Conservation (phyloP, 2,888 invertebrate species). For the Cephalotes varians region DNA sequence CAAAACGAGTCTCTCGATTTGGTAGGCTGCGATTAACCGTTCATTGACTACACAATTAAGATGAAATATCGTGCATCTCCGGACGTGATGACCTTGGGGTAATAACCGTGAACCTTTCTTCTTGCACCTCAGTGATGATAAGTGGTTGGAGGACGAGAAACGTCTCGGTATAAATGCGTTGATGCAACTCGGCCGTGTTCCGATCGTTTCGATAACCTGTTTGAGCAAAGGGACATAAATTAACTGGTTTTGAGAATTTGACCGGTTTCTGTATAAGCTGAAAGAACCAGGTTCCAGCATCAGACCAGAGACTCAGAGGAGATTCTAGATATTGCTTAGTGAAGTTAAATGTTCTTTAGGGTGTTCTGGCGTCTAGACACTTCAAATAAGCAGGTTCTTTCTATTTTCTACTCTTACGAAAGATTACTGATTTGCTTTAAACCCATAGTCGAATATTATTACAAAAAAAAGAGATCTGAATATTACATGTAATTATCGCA, state of each 20-base stretch:
- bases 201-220: slow-evolving; percentile 35
- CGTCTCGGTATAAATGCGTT: slow-evolving; percentile 13
- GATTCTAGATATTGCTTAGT: neutral
- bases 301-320: neutral
- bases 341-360: neutral
- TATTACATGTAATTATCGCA: slow-evolving; percentile 1
- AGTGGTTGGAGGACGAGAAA: slow-evolving; percentile 17
- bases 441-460: neutral
- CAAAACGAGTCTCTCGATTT: neutral
- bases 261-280: slow-evolving; percentile 12
- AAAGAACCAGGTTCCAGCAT: neutral
- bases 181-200: slow-evolving; percentile 11
- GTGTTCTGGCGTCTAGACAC: neutral
- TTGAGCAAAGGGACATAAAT: slow-evolving; percentile 35
- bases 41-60: slow-evolving; percentile 24
- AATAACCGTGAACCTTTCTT: slow-evolving; percentile 29
- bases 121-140: slow-evolving; percentile 36
- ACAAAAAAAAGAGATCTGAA: neutral
- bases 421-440: neutral
- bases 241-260: slow-evolving; percentile 45
- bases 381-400: neutral
- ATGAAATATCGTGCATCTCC: slow-evolving; percentile 34
- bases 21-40: slow-evolving; percentile 42
- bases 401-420: slow-evolving; percentile 12
- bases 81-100: slow-evolving; percentile 39